These are phyloP conservation scores for Capra hircus DNA, from an alignment of 2,113 vertebrate genomes.

Conservation along the genomic window DNA sequence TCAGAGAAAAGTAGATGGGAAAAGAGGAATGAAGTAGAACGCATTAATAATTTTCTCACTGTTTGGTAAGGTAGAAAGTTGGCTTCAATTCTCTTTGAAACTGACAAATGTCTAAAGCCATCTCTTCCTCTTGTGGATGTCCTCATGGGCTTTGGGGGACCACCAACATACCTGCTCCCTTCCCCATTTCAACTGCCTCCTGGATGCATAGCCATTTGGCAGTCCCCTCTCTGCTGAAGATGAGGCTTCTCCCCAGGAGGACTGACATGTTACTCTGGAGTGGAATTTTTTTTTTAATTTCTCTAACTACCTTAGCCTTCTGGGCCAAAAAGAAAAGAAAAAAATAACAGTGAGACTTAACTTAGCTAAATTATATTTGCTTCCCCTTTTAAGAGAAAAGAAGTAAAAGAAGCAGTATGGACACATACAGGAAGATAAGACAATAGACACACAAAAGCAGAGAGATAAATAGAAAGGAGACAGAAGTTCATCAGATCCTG, in stretches of 20 bases:
- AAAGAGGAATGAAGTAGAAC: not conserved
- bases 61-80: not conserved
- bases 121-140: not conserved
- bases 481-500: not conserved
- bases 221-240: not conserved
- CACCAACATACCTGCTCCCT: not conserved
- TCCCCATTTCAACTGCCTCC: not conserved
- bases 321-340: not conserved
- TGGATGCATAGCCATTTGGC: not conserved
- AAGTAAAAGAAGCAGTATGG: not conserved
- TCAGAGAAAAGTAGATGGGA: not conserved
- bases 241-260: not conserved
- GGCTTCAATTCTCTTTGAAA: not conserved
- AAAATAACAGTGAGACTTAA: not conserved
- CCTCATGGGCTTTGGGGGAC: not conserved
- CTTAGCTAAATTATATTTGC: not conserved
- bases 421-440: not conserved
- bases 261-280: not conserved
- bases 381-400: not conserved
- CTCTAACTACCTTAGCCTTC: not conserved
- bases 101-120: not conserved
- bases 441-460: not conserved
- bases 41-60: not conserved
- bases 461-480: not conserved
- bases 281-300: not conserved